These are phyloP conservation scores for Ailuropoda melanoleuca DNA, from an alignment of 2,113 vertebrate species.

Conservation along the genomic window DNA sequence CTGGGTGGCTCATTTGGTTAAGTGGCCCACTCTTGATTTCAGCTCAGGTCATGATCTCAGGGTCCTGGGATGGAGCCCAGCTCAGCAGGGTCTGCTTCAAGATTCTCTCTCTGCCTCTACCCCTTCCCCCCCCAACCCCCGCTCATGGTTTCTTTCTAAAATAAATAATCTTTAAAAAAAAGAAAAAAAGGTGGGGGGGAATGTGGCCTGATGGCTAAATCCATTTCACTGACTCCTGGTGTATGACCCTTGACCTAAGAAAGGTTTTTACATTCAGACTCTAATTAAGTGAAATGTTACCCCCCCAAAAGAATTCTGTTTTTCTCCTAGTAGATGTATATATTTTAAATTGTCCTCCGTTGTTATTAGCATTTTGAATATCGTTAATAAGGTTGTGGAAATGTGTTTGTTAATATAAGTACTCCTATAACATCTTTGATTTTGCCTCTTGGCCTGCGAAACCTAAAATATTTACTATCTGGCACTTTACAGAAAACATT, in stretches of 20 bases:
- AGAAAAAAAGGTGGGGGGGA: neutral
- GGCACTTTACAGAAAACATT: neutral
- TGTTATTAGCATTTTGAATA: slow-evolving; percentile 45
- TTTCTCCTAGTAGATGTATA: neutral
- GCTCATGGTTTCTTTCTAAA: neutral
- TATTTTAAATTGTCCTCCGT: neutral
- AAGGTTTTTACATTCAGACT: neutral
- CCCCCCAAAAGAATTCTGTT: neutral
- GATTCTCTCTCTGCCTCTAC: neutral
- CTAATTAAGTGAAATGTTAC: slow-evolving; percentile 7
- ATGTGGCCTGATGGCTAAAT: neutral
- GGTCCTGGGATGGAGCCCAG: neutral
- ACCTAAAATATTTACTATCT: slow-evolving; percentile 32
- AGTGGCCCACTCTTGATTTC: neutral
- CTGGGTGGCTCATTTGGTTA: neutral
- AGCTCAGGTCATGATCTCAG: neutral
- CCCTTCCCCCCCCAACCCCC: neutral
- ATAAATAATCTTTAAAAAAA: neutral
- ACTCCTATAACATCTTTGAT: neutral
- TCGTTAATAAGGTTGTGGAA: neutral
- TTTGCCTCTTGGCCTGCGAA: slow-evolving; percentile 19
- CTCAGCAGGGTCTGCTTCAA: neutral
- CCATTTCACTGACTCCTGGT: neutral
- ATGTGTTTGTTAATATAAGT: neutral
- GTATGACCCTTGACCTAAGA: neutral